Percentiles rank a stretch among this genome's conserved stretches.
phyloP scores from a whole-genome alignment of 2,797 vertebrate species.

The Manis pentadactyla region DNA sequence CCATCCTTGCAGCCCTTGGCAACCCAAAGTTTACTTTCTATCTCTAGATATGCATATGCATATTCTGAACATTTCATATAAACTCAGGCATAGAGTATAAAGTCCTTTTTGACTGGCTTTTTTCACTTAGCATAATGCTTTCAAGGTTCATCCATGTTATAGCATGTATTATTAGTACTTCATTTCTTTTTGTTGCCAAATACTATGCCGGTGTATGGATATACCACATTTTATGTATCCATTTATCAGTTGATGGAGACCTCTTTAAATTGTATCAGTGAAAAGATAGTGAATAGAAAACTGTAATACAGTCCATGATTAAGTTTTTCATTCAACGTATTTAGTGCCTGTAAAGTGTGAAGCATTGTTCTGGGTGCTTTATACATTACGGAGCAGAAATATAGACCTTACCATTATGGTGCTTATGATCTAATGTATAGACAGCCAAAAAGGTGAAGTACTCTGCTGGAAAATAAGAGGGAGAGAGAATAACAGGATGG shows the following conservation, averaged over 20 bases:
- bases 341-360: background rate
- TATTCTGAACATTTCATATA: background rate
- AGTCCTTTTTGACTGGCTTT: background rate
- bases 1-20: background rate
- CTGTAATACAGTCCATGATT: background rate
- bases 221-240: background rate
- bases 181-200: background rate
- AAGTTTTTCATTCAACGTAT: background rate
- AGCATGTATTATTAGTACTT: background rate
- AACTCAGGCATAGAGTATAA: background rate
- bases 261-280: background rate
- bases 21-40: background rate
- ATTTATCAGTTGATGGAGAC: background rate
- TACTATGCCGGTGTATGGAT: background rate
- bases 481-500: background rate
- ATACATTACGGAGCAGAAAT: background rate
- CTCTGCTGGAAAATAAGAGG: background rate
- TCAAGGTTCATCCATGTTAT: background rate
- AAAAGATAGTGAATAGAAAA: constrained; percentile 40
- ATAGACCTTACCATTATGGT: background rate
- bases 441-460: background rate
- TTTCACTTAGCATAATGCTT: background rate
- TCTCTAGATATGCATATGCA: background rate
- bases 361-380: background rate
- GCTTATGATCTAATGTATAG: background rate